Base-by-base conservation (phyloP, 2,888 invertebrate species). In the Pristionchus mayeri region DNA sequence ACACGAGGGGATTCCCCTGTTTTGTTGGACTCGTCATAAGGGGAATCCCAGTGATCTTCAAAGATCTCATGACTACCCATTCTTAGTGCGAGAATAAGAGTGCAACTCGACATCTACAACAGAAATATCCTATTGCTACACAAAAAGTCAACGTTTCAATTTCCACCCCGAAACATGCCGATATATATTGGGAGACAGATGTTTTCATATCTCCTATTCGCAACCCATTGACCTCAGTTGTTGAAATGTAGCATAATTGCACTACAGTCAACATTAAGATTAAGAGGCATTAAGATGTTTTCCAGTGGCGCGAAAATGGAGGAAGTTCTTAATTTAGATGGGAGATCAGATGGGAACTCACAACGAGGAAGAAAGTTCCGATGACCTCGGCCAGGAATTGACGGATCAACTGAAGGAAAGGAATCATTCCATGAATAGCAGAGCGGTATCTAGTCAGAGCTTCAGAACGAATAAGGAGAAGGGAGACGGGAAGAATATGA, bases 341-440 rank as follows among this genome's bases (percentile, higher is more conserved):
- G 3, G 24, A 4, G 7, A 71, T 1, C 37, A 7, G 11, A 44
- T 3, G 18, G 24, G 3, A 30, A 81, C 86, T 84, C 21, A 90
- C 90, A 80, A 92, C 86, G 81, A 92, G 87, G 75, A 92, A 88
- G 86, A 92, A 91, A 2, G 92, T 92, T 76, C 91, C 92, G 79
- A 91, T 87, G 78, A 90, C 88, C 87, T 92, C 92, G 34, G 92
- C 92, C 48, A 92, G 86, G 27, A 91, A 86, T 75, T 91, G 90
- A 52, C 92, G 86, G 18, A 87, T 48, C 18, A 80, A n/a, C 80
- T 80, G 57, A 54, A 80, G 6, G n/a, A 37, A 48, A 86, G 85
- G 13, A 13, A 44, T 9, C 7, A 44, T 44, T 44, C 6, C 7
- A 44, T 44, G 54, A 54, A 16, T 9, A 54, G 54, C 48, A 18